Conservation (phyloP, 2,797 vertebrate species). For the Ptychobarbus kaznakovi region DNA sequence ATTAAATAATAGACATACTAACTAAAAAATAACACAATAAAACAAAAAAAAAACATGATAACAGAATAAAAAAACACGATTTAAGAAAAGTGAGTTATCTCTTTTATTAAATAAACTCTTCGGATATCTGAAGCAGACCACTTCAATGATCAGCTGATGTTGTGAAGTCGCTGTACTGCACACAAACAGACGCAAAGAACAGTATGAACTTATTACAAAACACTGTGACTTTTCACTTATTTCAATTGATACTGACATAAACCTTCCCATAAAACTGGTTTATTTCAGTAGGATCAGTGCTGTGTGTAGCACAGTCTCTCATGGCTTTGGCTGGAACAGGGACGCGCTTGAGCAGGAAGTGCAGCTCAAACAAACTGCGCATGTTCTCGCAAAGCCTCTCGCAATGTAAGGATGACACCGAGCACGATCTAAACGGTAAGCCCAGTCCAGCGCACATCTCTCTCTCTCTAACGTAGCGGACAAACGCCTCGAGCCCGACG, state of each 20-base stretch:
- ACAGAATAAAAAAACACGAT: too few species aligned
- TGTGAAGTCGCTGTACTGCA: neutral
- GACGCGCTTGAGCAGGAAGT: constrained; percentile 76
- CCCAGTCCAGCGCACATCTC: constrained; percentile 40
- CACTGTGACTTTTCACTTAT: too few species aligned
- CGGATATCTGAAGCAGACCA: neutral
- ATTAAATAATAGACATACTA: too few species aligned
- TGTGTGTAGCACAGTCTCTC: neutral
- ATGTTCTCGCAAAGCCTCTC: constrained; percentile 72
- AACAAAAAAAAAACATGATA: too few species aligned
- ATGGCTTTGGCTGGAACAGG: constrained; percentile 35
- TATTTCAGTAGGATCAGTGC: accelerated
- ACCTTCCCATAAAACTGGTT: accelerated
- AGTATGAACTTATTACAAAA: neutral
- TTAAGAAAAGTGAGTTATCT: too few species aligned
- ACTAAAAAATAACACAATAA: too few species aligned
- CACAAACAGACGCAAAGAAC: too few species aligned
- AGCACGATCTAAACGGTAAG: constrained; percentile 79
- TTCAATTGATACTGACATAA: too few species aligned
- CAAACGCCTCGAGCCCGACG: neutral
- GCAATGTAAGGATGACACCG: constrained; percentile 76
- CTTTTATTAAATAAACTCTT: too few species aligned
- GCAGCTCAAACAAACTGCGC: constrained; percentile 66
- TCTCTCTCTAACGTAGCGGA: neutral
- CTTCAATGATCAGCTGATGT: neutral